Percentiles rank a stretch among this genome's conserved stretches.
phyloP scores from a whole-genome alignment of 2,888 invertebrate species.

The Heliconius charithonia region DNA sequence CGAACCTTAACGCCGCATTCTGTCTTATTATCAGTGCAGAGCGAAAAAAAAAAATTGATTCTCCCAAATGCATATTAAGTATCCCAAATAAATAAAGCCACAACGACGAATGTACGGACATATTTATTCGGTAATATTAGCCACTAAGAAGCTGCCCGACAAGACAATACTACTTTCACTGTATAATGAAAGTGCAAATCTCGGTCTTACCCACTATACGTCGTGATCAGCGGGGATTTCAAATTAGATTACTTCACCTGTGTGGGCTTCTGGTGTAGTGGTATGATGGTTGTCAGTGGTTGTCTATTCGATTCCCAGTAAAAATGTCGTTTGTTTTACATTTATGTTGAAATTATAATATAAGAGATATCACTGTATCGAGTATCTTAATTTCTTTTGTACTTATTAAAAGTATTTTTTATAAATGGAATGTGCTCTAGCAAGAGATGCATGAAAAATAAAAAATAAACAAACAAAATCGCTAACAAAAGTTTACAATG shows the following conservation, averaged over 20 bases:
- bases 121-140: slow-evolving; percentile 9
- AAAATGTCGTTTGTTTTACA: background rate
- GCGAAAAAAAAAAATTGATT: background rate
- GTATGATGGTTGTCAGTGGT: background rate
- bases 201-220: slow-evolving; percentile 16
- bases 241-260: slow-evolving; percentile 18
- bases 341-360: no score
- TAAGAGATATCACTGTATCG: no score
- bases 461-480: no score
- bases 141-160: slow-evolving; percentile 21
- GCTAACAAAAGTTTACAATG: no score
- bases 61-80: background rate
- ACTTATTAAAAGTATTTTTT: no score
- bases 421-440: no score
- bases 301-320: background rate
- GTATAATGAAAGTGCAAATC: slow-evolving; percentile 30
- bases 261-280: background rate
- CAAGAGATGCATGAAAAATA: no score
- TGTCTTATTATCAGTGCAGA: background rate
- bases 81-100: background rate
- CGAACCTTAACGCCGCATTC: no score
- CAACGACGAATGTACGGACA: background rate
- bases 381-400: no score
- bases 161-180: slow-evolving; percentile 36
- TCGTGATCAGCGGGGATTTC: slow-evolving; percentile 20